Base-by-base conservation (phyloP, 2,113 vertebrate species). In the Theropithecus gelada region DNA sequence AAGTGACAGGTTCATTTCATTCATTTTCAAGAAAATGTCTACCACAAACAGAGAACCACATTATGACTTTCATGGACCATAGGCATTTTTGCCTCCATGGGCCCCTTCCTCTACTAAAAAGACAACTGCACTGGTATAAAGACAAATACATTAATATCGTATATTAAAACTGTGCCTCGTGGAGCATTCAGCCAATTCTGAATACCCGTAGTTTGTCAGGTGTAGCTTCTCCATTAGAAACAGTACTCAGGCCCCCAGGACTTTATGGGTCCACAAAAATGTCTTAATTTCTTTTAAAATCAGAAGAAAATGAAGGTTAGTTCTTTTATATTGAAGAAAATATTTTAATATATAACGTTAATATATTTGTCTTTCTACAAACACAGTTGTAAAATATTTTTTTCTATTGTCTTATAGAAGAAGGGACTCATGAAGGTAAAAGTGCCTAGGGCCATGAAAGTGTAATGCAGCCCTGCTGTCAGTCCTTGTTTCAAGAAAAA, bases 271-370 rank as follows among this genome's bases (percentile, higher is more conserved):
- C 27, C 50, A 83, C 6, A 30, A 64, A 55, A 73, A 66, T 66
- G 50, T 86, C 72, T 78, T 23, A 27, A 52, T 70, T 92, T 78
- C 61, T 78, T 94, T 87, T 75, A 76, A 90, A 95, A 76, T 93
- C 38, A n/a, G 38, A 84, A 78, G 43, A 83, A 86, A 86, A 81
- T 38, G 43, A 85, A 86, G 27, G 22, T 92, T 79, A 70, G 76
- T 88, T 90, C 32, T 82, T 90, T 86, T 30, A 86, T 38, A 55
- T 64, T n/a, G 18, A 93, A 87, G 57, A 87, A 64, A 90, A 72
- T 35, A 82, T 40, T 83, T 75, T 61, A 52, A 88, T 59, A 30
- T 25, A 59, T 66, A 55, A 82, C 22, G 55, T 91, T 43, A 48
- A 43, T 80, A 52, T 70, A n/a, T 80, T n/a, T 81, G 48, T 83